These are phyloP conservation scores for Tenthredo livida DNA, from an alignment of 2,888 invertebrate genomes.

Conservation along the genomic window DNA sequence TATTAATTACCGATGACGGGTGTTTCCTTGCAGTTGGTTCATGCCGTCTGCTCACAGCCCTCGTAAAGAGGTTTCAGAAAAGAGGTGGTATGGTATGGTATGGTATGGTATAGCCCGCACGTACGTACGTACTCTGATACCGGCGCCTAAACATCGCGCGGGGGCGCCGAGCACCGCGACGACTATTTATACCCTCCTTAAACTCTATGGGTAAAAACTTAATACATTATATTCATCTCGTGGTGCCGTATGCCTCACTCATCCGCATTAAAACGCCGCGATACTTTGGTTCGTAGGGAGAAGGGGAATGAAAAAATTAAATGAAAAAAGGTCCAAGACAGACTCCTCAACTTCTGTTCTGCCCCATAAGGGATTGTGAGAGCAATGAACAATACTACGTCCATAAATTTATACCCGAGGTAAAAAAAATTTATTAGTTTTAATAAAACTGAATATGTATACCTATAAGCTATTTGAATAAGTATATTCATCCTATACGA, in stretches of 20 bases:
- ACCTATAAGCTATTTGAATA: constrained; percentile 66
- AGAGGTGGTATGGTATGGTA: too few species aligned
- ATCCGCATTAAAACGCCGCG: background rate
- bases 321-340: background rate
- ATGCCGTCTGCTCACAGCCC: constrained; percentile 40
- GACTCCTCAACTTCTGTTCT: background rate
- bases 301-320: background rate
- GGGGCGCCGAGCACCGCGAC: constrained; percentile 59
- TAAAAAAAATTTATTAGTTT: constrained; percentile 69
- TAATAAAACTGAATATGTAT: constrained; percentile 69
- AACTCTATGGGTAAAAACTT: constrained; percentile 29
- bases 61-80: background rate
- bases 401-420: background rate
- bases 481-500: constrained; percentile 66
- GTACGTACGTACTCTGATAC: constrained; percentile 34
- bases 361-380: background rate
- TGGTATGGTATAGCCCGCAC: too few species aligned
- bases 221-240: constrained; percentile 37
- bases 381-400: background rate
- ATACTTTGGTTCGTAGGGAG: background rate
- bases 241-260: background rate
- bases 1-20: constrained; percentile 67
- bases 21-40: constrained; percentile 65
- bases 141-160: constrained; percentile 59
- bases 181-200: constrained; percentile 61